Percentiles rank a stretch among this genome's conserved stretches.
These are phyloP conservation scores for Epinotia bilunana DNA, from an alignment of 2,888 invertebrate genomes.

Conservation along the genomic window DNA sequence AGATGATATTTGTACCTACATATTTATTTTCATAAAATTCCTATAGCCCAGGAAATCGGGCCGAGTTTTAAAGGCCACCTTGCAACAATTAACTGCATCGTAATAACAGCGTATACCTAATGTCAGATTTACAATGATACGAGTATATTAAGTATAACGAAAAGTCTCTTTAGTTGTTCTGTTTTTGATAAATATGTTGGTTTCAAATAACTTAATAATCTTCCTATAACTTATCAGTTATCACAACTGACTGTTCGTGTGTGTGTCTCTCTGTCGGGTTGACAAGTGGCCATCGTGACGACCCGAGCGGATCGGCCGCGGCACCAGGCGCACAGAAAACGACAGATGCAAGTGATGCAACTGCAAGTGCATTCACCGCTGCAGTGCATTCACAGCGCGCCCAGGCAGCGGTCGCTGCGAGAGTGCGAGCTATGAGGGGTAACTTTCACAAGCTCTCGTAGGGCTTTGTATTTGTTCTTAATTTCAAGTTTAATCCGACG, in stretches of 20 bases:
- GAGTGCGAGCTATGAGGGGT: neutral
- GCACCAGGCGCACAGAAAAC: conserved; percentile 74
- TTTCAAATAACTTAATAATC: too few relatives aligned
- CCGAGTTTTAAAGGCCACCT: too few relatives aligned
- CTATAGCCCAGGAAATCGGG: too few relatives aligned
- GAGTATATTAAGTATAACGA: too few relatives aligned
- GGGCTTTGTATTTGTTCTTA: neutral
- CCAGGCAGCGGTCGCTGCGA: conserved; percentile 55
- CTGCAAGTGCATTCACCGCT: conserved; percentile 54
- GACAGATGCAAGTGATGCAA: conserved; percentile 43
- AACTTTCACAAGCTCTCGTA: conserved; percentile 4
- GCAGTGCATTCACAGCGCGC: conserved; percentile 46
- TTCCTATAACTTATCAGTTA: neutral
- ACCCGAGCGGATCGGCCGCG: conserved; percentile 68
- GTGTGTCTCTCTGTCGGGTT: conserved; percentile 68
- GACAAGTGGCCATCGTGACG: conserved; percentile 78
- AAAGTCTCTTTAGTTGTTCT: too few relatives aligned
- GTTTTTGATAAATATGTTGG: too few relatives aligned
- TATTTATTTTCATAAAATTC: too few relatives aligned
- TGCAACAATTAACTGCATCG: too few relatives aligned
- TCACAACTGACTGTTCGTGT: conserved; percentile 26
- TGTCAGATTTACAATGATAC: too few relatives aligned
- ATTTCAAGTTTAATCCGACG: neutral
- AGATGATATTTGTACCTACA: too few relatives aligned
- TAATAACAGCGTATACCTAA: too few relatives aligned